Evolutionary conservation across 2,888 invertebrate genomes (phyloP).

Genomic region (Tachina grossa): DNA sequence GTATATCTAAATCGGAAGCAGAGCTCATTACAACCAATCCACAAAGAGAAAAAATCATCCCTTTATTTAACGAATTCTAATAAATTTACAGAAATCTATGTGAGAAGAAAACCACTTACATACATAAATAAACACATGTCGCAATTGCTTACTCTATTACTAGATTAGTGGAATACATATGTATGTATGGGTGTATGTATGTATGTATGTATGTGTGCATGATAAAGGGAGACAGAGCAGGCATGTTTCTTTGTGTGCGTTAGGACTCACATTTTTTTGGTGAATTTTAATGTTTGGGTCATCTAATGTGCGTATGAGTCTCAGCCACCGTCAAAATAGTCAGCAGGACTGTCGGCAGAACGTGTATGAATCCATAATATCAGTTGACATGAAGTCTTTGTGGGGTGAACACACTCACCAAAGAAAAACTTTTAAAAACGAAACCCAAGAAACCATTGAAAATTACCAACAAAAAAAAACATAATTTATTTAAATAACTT

Average conservation of each 20-base stretch:
- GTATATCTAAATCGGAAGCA: constrained; percentile 46
- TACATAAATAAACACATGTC: constrained; percentile 21
- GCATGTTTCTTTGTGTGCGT: constrained; percentile 40
- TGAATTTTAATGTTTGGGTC: constrained; percentile 63
- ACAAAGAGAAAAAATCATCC: constrained; percentile 69
- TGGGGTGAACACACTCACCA: constrained; percentile 80
- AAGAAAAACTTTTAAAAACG: constrained; percentile 53
- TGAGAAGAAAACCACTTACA: not conserved
- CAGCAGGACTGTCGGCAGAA: constrained; percentile 76
- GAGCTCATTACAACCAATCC: constrained; percentile 63
- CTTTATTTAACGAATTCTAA: constrained; percentile 41
- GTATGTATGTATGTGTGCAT: not conserved
- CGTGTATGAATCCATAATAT: constrained; percentile 76
- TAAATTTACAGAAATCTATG: not conserved
- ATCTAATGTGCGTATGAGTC: constrained; percentile 64
- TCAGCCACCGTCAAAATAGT: constrained; percentile 69
- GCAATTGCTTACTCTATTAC: constrained; percentile 26
- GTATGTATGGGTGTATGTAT: not conserved
- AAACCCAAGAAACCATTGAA: constrained; percentile 57
- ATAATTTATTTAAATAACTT: constrained; percentile 35
- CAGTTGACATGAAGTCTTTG: constrained; percentile 82
- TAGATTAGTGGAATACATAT: not conserved
- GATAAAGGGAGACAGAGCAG: constrained; percentile 60
- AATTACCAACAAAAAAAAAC: constrained; percentile 44
- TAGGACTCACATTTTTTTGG: constrained; percentile 72